Evolutionary conservation across 2,888 invertebrate genomes (phyloP).

Genomic region (Luperina nickerlii): DNA sequence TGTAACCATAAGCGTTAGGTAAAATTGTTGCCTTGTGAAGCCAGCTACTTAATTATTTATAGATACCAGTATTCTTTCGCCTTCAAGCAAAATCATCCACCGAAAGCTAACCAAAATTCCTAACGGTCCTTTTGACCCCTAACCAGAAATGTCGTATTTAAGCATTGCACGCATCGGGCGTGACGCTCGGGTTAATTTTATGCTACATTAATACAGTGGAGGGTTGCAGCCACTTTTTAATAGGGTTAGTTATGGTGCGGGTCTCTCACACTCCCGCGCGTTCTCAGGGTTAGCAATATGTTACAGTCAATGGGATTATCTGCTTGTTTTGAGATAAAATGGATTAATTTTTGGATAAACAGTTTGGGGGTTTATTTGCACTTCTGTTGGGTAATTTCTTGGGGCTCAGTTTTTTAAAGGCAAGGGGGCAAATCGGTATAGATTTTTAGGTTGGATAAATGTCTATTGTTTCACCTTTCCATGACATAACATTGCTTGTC

Average conservation of each 20-base stretch:
- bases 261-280: constrained; percentile 77
- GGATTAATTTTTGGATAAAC: constrained; percentile 68
- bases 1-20: neutral
- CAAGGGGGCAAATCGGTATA: neutral
- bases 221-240: constrained; percentile 87
- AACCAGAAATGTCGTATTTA: constrained; percentile 75
- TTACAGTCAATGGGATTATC: constrained; percentile 82
- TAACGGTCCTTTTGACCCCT: constrained; percentile 71
- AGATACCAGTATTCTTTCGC: neutral
- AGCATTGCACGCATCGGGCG: constrained; percentile 82
- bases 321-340: constrained; percentile 75
- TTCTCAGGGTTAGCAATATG: constrained; percentile 84
- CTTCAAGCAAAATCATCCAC: constrained; percentile 3
- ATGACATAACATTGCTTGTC: neutral
- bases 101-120: constrained; percentile 66
- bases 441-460: neutral
- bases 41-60: neutral
- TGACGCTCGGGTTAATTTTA: constrained; percentile 89
- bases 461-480: neutral
- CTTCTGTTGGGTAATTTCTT: constrained; percentile 21
- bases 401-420: neutral
- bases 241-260: constrained; percentile 88
- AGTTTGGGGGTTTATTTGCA: constrained; percentile 60
- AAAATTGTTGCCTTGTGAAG: neutral
- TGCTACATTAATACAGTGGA: constrained; percentile 88